Evolutionary conservation across 1,140 invertebrate genomes (phyloP).

Genomic region (Brachionus koreanus): DNA sequence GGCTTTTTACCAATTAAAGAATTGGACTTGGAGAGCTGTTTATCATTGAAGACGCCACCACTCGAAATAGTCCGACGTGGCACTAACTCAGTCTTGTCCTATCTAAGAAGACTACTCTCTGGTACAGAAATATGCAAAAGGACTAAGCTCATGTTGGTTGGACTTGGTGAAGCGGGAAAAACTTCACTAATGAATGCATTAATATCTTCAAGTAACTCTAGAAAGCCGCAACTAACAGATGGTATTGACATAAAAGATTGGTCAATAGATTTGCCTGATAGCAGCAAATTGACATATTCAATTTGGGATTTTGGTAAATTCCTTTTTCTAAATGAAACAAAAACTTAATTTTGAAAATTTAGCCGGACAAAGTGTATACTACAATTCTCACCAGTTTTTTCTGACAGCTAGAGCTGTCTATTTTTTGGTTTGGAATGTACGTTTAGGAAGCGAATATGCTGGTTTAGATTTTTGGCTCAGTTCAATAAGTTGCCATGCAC

Average conservation of each 20-base stretch:
- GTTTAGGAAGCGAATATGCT: conserved; percentile 56
- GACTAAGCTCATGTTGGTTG: conserved; percentile 58
- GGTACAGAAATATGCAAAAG: conserved; percentile 52
- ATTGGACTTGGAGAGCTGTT: conserved; percentile 50
- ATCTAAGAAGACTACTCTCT: conserved; percentile 50
- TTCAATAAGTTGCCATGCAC: conserved; percentile 56
- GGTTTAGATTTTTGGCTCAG: conserved; percentile 58
- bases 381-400: conserved; percentile 59
- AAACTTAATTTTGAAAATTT: conserved; percentile 37
- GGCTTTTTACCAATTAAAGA: conserved; percentile 46
- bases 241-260: conserved; percentile 56
- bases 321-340: not conserved
- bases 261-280: conserved; percentile 45
- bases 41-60: conserved; percentile 53
- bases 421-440: conserved; percentile 55
- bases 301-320: conserved; percentile 51
- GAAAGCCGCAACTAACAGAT: conserved; percentile 51
- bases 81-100: conserved; percentile 50
- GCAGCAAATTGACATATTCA: conserved; percentile 47
- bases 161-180: conserved; percentile 57
- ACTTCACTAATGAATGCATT: conserved; percentile 50
- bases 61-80: conserved; percentile 53
- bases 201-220: not conserved
- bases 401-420: conserved; percentile 56
- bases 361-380: conserved; percentile 58